phyloP scores from a whole-genome alignment of 2,113 vertebrate genomes.

The Dicentrarchus labrax region DNA sequence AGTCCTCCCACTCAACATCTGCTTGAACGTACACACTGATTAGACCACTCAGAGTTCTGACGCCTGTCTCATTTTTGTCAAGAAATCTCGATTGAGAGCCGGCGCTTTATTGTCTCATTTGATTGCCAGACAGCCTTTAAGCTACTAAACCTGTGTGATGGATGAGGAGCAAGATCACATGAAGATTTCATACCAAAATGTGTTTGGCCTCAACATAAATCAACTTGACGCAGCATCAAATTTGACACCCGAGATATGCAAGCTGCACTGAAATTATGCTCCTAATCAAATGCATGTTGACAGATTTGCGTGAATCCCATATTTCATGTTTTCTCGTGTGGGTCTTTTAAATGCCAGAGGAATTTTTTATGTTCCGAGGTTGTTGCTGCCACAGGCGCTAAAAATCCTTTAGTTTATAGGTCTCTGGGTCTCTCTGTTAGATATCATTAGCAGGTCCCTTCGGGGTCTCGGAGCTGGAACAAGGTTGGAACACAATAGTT shows the following conservation, averaged over 20 bases:
- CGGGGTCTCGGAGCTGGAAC: conserved; percentile 1
- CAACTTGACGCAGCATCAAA: conserved; percentile 45
- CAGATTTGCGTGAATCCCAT: conserved; percentile 10
- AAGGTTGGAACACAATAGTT: conserved; percentile 7
- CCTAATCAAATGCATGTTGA: conserved; percentile 9
- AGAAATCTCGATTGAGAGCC: conserved; percentile 23
- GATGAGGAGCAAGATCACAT: conserved; percentile 29
- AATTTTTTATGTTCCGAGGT: not conserved
- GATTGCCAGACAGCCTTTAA: conserved; percentile 44
- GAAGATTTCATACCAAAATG: conserved; percentile 16
- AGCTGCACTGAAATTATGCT: conserved; percentile 26
- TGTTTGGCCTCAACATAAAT: conserved; percentile 54
- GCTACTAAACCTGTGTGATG: conserved; percentile 17
- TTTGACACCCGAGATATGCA: conserved; percentile 24
- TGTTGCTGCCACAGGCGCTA: conserved; percentile 17
- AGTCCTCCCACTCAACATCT: conserved; percentile 70
- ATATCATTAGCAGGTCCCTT: conserved; percentile 25
- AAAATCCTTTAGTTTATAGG: conserved; percentile 3
- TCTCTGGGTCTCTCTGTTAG: conserved; percentile 20
- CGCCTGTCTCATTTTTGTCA: conserved; percentile 16
- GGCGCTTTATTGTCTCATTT: conserved; percentile 20
- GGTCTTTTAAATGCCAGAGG: conserved; percentile 7
- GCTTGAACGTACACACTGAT: conserved; percentile 45
- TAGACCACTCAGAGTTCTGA: conserved; percentile 9
- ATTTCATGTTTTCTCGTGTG: conserved; percentile 4